Evolutionary conservation across 1,140 invertebrate genomes (phyloP).

Genomic region (Drosophila lini): DNA sequence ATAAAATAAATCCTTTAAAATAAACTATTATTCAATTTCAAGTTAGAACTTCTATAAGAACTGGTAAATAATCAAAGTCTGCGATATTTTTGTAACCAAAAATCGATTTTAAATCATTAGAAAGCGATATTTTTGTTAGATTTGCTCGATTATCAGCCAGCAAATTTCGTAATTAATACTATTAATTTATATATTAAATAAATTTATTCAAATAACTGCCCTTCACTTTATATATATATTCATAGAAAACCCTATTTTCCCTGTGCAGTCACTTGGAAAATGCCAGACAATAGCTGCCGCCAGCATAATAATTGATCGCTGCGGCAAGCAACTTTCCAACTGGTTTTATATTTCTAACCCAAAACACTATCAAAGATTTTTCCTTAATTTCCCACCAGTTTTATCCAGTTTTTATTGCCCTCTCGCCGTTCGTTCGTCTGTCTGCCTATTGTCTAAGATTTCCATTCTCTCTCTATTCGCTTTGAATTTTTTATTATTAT

Average conservation of each 20-base stretch:
- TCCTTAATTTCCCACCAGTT: constrained; percentile 45
- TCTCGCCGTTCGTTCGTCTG: constrained; percentile 15
- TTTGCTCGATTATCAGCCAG: too few species aligned
- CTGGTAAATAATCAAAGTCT: background rate
- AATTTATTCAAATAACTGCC: background rate
- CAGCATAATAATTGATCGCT: constrained; percentile 67
- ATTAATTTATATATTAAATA: background rate
- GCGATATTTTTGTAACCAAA: background rate
- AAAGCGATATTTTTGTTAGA: background rate
- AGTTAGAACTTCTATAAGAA: background rate
- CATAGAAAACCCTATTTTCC: constrained; percentile 15
- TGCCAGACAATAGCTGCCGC: constrained; percentile 56
- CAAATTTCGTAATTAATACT: too few species aligned
- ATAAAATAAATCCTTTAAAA: background rate
- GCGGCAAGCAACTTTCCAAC: constrained; percentile 62
- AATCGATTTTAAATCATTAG: background rate
- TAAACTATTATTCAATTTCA: background rate
- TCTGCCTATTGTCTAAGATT: constrained; percentile 55
- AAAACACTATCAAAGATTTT: constrained; percentile 19
- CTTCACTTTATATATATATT: background rate
- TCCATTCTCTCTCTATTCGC: constrained; percentile 29
- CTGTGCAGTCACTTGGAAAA: constrained; percentile 65
- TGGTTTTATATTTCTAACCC: constrained; percentile 50
- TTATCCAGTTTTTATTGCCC: constrained; percentile 71
- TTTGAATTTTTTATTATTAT: constrained; percentile 37